These are phyloP conservation scores for Telmatherina bonti DNA, from an alignment of 2,797 vertebrate genomes.

Conservation along the genomic window DNA sequence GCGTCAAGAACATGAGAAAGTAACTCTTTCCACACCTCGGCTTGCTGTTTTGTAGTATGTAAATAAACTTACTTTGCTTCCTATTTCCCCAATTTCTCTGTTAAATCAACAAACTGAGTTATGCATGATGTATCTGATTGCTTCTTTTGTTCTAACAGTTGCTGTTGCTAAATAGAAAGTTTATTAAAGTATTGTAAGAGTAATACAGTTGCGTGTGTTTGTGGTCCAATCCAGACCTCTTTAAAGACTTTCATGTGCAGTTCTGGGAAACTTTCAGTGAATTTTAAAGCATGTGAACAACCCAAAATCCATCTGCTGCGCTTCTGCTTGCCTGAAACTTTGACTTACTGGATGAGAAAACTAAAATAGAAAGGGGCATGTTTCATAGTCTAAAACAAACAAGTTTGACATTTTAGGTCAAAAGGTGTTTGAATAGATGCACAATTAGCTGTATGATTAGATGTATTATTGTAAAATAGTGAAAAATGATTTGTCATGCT, in stretches of 20 bases:
- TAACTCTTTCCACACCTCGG: slow-evolving; percentile 13
- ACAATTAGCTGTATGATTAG: neutral
- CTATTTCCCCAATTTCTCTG: slow-evolving; percentile 13
- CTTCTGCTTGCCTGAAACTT: neutral
- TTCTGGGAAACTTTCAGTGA: neutral
- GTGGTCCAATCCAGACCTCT: slow-evolving; percentile 3
- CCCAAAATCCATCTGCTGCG: slow-evolving; percentile 12
- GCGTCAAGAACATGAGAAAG: slow-evolving; percentile 46
- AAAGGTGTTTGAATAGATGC: slow-evolving; percentile 9
- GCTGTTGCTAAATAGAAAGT: neutral
- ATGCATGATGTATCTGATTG: neutral
- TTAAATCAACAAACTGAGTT: slow-evolving; percentile 12
- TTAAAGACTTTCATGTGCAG: neutral
- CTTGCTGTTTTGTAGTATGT: neutral
- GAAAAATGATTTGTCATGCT: slow-evolving; percentile 21
- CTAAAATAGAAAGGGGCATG: neutral
- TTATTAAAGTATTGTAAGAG: neutral
- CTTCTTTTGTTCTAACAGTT: neutral
- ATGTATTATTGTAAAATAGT: slow-evolving; percentile 36
- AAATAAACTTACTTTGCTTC: neutral
- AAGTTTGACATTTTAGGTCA: neutral
- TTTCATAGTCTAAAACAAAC: neutral
- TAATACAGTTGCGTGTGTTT: neutral
- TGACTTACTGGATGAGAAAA: neutral
- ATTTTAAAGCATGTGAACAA: slow-evolving; percentile 15